These are phyloP conservation scores for Mugil cephalus DNA, from an alignment of 2,113 vertebrate species.

Conservation along the genomic window DNA sequence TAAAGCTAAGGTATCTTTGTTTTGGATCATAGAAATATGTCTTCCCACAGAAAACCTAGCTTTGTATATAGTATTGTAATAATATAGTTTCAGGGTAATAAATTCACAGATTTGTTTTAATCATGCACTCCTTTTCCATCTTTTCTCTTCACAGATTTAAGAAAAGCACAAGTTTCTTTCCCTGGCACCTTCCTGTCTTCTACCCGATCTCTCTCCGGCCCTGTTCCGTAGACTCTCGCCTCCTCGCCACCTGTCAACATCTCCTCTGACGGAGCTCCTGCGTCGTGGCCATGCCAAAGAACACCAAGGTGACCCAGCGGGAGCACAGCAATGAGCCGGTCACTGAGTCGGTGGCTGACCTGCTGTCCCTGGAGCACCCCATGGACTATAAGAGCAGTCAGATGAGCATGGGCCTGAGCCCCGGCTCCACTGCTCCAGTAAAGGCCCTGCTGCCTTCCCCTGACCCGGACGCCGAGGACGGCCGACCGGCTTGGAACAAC, in stretches of 20 bases:
- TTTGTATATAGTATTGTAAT: no score
- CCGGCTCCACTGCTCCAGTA: conserved; percentile 77
- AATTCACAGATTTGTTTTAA: no score
- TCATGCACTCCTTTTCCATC: not conserved
- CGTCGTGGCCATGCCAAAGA: conserved; percentile 90
- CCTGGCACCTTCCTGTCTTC: conserved; percentile 1
- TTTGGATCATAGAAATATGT: not conserved
- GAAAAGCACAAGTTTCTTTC: conserved; percentile 43
- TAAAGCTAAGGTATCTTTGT: no score
- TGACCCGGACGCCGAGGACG: conserved; percentile 87
- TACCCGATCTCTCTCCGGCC: not conserved
- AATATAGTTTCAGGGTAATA: no score
- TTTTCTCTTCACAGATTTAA: conserved; percentile 60
- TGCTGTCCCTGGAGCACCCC: conserved; percentile 95
- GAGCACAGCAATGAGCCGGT: conserved; percentile 96
- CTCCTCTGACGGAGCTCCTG: conserved; percentile 26
- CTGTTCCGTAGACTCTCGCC: not conserved
- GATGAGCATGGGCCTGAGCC: conserved; percentile 90
- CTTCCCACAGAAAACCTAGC: no score
- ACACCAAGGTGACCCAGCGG: conserved; percentile 96
- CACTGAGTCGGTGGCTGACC: conserved; percentile 97
- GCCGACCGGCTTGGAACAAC: conserved; percentile 97
- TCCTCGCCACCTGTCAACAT: conserved; percentile 2
- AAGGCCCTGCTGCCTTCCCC: conserved; percentile 89
- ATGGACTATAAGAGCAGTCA: conserved; percentile 97